Conservation (phyloP, 2,797 vertebrate genomes). For the Notamacropus eugenii region DNA sequence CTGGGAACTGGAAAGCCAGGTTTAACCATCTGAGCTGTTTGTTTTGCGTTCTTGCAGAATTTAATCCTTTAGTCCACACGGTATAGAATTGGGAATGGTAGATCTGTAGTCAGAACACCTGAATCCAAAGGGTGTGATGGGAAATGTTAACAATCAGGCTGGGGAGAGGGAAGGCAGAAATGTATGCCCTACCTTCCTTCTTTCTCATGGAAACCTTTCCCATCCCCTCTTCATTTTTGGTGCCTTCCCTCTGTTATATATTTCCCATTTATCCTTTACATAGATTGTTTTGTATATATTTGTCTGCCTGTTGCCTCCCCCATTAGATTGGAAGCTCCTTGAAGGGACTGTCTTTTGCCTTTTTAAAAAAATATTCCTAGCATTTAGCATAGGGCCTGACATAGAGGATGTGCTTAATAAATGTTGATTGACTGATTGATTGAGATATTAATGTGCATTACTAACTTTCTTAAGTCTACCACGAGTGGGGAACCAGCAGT, state of each 20-base stretch:
- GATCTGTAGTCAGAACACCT: no score
- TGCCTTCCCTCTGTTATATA: background rate
- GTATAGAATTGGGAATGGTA: no score
- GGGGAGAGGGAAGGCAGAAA: no score
- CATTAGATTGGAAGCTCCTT: background rate
- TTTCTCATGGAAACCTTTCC: background rate
- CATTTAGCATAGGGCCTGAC: background rate
- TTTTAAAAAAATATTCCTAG: background rate
- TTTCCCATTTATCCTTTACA: background rate
- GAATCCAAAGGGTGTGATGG: no score
- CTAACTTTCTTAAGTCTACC: background rate
- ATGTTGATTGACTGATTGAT: background rate
- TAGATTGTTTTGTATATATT: background rate
- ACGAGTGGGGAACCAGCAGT: no score
- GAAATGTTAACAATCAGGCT: no score
- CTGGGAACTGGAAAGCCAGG: background rate
- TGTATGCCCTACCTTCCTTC: no score
- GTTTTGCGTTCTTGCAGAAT: no score
- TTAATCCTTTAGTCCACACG: no score
- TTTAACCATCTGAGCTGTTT: background rate
- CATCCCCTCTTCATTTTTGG: background rate
- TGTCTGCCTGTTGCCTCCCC: no score
- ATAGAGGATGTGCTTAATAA: background rate
- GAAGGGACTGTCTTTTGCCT: background rate
- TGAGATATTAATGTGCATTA: background rate